Base-by-base conservation (phyloP, 2,797 vertebrate species). In the Hipposideros larvatus region DNA sequence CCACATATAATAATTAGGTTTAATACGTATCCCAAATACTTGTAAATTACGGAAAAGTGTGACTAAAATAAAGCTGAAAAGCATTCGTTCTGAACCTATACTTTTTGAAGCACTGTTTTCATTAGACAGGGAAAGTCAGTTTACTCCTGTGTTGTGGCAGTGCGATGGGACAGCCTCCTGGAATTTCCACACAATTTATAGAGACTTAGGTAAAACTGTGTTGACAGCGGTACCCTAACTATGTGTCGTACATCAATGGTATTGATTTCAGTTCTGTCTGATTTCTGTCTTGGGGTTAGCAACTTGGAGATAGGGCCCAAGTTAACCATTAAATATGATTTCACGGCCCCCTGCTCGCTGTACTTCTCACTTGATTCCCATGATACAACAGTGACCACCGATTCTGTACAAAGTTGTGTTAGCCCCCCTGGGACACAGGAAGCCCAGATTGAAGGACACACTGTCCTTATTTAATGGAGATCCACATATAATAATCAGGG, bases 251-350 rank as follows among this genome's bases (percentile, higher is more conserved):
- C 86, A 74, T 89, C 74, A 18, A 55, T 91, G 28, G 3, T 48
- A 94, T 86, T 73, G 66, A 78, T 86, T 96, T 95, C 61, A 86
- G 0, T 78, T 74, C 24, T 51, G 61, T 86, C 8, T 83, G 82
- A 74, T 83, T 73, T 86, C 55, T 88, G 43, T 63, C n/a, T 87
- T 43, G 37, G 46, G 34, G 71, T 92, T 92, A 78, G 11, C 21
- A 70, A 28, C 21, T 94, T 24, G 83, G 70, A 94, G 51, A 48
- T 63, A 1, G 1, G 15, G 31, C 26, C 28, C 34, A 59, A n/a
- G 11, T 37, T 95, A 74, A 18, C 75, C 31, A 28, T 78, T 89
- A 65, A 34, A 37, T 77, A 61, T 41, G 48, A 78, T 71, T 93
- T 48, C 15, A 79, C 31, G 19, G 5, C 3, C 59, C 31, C 43